Evolutionary conservation across 2,113 vertebrate genomes (phyloP).

Genomic region (Paramisgurnus dabryanus): DNA sequence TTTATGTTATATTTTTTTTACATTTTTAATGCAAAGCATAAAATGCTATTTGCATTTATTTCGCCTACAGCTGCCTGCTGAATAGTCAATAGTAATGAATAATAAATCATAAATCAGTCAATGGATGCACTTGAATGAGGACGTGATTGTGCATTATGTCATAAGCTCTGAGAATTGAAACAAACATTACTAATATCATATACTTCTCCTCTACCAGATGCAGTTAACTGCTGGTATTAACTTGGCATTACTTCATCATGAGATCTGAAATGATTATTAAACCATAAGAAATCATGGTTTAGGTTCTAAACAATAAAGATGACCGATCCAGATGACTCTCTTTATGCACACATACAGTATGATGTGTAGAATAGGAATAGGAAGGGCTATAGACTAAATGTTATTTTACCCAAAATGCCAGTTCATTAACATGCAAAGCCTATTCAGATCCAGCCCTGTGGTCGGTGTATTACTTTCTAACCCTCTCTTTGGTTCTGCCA

Average conservation of each 20-base stretch:
- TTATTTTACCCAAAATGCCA: background rate
- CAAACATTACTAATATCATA: no score
- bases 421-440: conserved; percentile 17
- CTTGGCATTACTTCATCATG: no score
- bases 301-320: background rate
- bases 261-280: no score
- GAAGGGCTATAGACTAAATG: conserved; percentile 16
- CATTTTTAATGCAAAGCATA: background rate
- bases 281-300: conserved; percentile 1
- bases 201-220: no score
- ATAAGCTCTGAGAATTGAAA: background rate
- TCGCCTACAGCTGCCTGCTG: conserved; percentile 3
- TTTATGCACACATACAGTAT: no score
- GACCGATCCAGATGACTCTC: background rate
- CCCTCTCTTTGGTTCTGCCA: conserved; percentile 7
- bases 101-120: conserved; percentile 10
- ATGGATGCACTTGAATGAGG: background rate
- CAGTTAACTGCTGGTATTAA: no score
- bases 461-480: background rate
- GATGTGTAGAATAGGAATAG: background rate
- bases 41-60: background rate
- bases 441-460: conserved; percentile 3
- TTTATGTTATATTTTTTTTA: background rate
- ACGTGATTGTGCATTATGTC: background rate
- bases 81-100: conserved; percentile 11